These are phyloP conservation scores for Dendrolimus kikuchii DNA, from an alignment of 1,140 invertebrate species.

Conservation along the genomic window DNA sequence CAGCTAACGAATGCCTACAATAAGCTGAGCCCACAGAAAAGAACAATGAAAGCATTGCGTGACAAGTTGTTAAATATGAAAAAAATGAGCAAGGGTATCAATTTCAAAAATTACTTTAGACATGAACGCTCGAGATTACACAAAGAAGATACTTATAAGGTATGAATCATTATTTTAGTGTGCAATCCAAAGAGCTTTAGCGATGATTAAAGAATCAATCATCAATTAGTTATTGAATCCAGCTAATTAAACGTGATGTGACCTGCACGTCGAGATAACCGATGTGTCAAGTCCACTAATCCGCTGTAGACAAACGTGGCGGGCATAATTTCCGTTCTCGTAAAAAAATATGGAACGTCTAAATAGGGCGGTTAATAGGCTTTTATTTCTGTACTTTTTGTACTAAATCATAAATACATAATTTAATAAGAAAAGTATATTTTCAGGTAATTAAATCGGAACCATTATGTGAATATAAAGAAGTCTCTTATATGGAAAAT, in stretches of 20 bases:
- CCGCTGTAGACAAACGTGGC: too few relatives aligned
- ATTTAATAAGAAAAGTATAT: slow-evolving; percentile 1
- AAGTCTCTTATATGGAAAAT: slow-evolving; percentile 13
- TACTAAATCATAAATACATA: background rate
- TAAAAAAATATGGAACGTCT: too few relatives aligned
- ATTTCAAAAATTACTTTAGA: slow-evolving; percentile 20
- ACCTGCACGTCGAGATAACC: too few relatives aligned
- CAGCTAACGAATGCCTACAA: slow-evolving; percentile 48
- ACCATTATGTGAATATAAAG: slow-evolving; percentile 26
- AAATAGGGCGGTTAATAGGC: too few relatives aligned
- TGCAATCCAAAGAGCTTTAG: too few relatives aligned
- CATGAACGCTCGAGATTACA: slow-evolving; percentile 18
- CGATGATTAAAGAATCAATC: too few relatives aligned
- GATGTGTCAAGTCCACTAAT: too few relatives aligned
- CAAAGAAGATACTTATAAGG: slow-evolving; percentile 22
- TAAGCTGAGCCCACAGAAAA: slow-evolving; percentile 35
- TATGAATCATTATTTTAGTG: slow-evolving; percentile 1
- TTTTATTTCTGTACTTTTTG: too few relatives aligned
- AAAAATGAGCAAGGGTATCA: slow-evolving; percentile 23
- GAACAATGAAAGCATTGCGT: slow-evolving; percentile 34
- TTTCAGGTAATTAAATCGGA: slow-evolving; percentile 44
- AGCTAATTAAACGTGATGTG: too few relatives aligned
- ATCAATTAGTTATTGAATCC: too few relatives aligned
- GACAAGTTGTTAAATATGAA: slow-evolving; percentile 56
- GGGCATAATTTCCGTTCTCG: too few relatives aligned